These are phyloP conservation scores for Ormyrus pomaceus DNA, from an alignment of 2,888 invertebrate species.

Conservation along the genomic window DNA sequence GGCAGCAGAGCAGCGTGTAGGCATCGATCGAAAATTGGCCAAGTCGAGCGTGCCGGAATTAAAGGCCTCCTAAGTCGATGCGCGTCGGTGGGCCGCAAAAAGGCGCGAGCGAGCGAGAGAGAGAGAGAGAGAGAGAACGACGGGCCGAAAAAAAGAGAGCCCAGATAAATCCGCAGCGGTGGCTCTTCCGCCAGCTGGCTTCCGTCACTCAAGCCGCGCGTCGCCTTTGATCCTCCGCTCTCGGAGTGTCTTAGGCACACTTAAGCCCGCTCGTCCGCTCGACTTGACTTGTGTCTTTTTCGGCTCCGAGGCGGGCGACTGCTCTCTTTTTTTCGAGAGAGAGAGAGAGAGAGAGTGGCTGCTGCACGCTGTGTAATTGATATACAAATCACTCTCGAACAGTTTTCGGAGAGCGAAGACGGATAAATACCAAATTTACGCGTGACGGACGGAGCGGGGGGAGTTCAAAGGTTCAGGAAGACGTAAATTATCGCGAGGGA, in stretches of 20 bases:
- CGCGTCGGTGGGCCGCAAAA: constrained; percentile 1
- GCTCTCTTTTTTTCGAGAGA: neutral
- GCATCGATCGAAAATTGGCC: constrained; percentile 26
- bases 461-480: constrained; percentile 51
- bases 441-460: neutral
- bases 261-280: constrained; percentile 61
- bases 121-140: constrained; percentile 64
- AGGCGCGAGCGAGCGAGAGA: constrained; percentile 48
- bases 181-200: constrained; percentile 71
- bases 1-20: neutral
- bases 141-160: constrained; percentile 25
- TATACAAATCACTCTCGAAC: constrained; percentile 17
- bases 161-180: constrained; percentile 62
- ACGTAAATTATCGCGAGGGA: constrained; percentile 41
- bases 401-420: constrained; percentile 12
- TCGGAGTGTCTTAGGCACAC: constrained; percentile 64
- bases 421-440: constrained; percentile 26
- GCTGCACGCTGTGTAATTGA: constrained; percentile 31
- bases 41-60: constrained; percentile 47
- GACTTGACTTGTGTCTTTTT: constrained; percentile 28
- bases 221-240: constrained; percentile 67
- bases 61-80: constrained; percentile 44
- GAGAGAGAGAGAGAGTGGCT: neutral
- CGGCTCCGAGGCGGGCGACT: neutral
- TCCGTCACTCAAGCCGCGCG: constrained; percentile 69